Base-by-base conservation (phyloP, 2,888 invertebrate genomes). In the Iphiclides podalirius region DNA sequence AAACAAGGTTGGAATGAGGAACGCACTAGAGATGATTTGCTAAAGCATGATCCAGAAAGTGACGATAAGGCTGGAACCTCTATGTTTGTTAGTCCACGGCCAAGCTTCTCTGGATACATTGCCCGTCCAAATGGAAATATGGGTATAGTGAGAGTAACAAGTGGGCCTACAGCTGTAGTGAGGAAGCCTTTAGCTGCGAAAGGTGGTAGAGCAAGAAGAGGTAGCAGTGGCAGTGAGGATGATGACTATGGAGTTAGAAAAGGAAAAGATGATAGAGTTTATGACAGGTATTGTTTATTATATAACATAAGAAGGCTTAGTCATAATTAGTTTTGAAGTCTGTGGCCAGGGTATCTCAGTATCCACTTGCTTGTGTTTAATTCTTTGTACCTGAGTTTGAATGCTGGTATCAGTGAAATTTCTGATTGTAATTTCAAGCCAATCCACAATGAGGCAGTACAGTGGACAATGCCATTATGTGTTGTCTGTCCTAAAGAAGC, bases 201-300 rank as follows among this genome's bases (percentile, higher is more conserved):
- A 38, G 79, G 81, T 9, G 91, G 91, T 3, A 75, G 87, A 41
- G 75, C 67, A 0, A 78, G 89, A 59, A 82, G 84, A 59, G 88
- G 89, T 23, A 81, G 87, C 47, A 88, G 90, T 46, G 91, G 89
- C 16, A 90, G 90, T 58, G 92, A 93, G 58, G 92, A 92, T 57
- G 91, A 90, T 49, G 90, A 91, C 50, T 86, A 89, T 50, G 92
- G 91, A 47, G 90, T 90, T 1, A 84, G 81, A 50, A 90, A 91
- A 70, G 92, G 91, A 50, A 91, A 90, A 58, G 91, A 91, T 60
- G 91, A 90, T 57, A 79, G 89, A 66, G 93, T 93, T 39, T 93
- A 91, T 75, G 92, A 93, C 60, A 93, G 92, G 93, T 93, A 33
- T 1, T 13, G n/a, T n/a, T n/a, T n/a, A n/a, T n/a, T n/a, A n/a